Evolutionary conservation across 2,888 invertebrate species (phyloP).

Genomic region (Schrankia costaestrigalis): DNA sequence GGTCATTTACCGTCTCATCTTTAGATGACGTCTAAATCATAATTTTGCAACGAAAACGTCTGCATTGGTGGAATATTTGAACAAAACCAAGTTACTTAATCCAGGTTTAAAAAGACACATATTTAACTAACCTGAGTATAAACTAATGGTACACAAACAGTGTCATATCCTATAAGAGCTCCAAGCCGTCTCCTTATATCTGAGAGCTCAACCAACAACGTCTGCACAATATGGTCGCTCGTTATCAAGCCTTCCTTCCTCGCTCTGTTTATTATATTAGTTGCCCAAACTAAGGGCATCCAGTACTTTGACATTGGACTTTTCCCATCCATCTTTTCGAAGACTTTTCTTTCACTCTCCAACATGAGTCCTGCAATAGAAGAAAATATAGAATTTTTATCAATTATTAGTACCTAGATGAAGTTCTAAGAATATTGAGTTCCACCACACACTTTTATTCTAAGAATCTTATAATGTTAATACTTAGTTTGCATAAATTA

Average conservation of each 20-base stretch:
- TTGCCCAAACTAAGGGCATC: conserved; percentile 97
- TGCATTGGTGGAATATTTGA: too few relatives aligned
- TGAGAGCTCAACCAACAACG: conserved; percentile 92
- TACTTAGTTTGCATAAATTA: too few relatives aligned
- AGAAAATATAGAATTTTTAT: not conserved
- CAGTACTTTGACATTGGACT: conserved; percentile 94
- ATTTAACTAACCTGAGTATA: conserved; percentile 89
- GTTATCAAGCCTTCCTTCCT: conserved; percentile 91
- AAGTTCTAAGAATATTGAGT: not conserved
- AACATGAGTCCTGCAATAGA: conserved; percentile 88
- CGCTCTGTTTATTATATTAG: conserved; percentile 93
- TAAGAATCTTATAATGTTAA: too few relatives aligned
- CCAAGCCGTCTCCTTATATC: conserved; percentile 92
- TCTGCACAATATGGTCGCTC: conserved; percentile 96
- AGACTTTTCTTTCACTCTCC: conserved; percentile 94
- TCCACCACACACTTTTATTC: too few relatives aligned
- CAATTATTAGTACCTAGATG: not conserved
- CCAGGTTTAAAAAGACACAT: not conserved
- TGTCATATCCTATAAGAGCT: conserved; percentile 93
- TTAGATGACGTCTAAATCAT: too few relatives aligned
- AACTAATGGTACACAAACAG: conserved; percentile 94
- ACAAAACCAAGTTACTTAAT: too few relatives aligned
- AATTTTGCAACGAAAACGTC: not conserved
- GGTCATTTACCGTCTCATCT: too few relatives aligned
- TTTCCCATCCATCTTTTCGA: conserved; percentile 93